Base-by-base conservation (phyloP, 2,888 invertebrate species). In the Argyra leucocephala region DNA sequence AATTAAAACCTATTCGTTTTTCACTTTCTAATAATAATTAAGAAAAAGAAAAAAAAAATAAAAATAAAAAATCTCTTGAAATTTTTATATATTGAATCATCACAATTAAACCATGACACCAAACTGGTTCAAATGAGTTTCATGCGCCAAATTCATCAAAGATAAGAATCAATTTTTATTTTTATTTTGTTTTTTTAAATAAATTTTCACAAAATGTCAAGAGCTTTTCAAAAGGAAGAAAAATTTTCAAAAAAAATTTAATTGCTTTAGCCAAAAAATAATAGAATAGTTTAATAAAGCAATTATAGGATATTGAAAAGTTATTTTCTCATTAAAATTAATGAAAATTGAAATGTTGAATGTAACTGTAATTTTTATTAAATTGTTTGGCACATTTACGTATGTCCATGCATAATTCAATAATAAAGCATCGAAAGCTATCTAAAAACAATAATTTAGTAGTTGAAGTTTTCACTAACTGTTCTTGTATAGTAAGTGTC, bases 81-180 rank as follows among this genome's bases (percentile, higher is more conserved):
- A 48, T 48, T 12, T 48, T 48, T 48, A 1, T 18, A 15, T 15
- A 5, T 5, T 48, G 48, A 48, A 48, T 48, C 48, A 48, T 48
- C 4, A 48, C 48, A 48, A 48, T 48, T 48, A 48, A 48, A 48
- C 48, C 48, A 48, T 48, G 48, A 48, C 48, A 48, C 48, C 48
- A 48, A 48, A 48, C 5, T 31, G 2, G 12, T 18, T 48, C n/a
- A n/a, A 48, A 48, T 48, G 18, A 48, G 9, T 48, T 48, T 48
- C 48, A 48, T 48, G 48, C 48, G 48, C 48, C 48, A 48, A 48
- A 48, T 48, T 48, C 48, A 48, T 48, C n/a, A 48, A 18, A 48
- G 48, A 48, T 48, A 48, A 48, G 18, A 48, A 48, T 48, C 48
- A 48, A 18, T 48, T 48, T 48, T 48, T 48, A 48, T 48, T 18